phyloP scores from a whole-genome alignment of 2,113 vertebrate genomes.

The Colistium nudipinnis region DNA sequence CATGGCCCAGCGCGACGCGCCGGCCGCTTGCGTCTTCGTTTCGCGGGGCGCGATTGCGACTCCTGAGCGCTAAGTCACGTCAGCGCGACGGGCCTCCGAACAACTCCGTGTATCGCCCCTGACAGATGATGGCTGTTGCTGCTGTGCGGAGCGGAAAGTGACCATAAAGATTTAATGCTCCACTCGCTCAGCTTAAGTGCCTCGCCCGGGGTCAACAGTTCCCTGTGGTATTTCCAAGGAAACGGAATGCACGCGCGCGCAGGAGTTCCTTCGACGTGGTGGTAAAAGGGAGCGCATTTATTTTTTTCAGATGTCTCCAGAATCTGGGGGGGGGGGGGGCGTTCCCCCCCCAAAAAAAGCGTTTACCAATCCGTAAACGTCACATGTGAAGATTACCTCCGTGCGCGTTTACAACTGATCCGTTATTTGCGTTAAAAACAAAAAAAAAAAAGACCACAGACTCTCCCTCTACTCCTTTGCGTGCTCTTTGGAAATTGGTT shows the following conservation, averaged over 20 bases:
- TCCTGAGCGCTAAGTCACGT: slow-evolving; percentile 45
- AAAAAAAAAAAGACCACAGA: no score
- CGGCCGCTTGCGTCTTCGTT: no score
- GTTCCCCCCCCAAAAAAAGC: no score
- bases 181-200: slow-evolving; percentile 64
- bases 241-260: slow-evolving; percentile 32
- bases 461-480: no score
- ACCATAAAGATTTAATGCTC: slow-evolving; percentile 77
- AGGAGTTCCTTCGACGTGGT: not conserved
- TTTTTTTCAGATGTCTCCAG: slow-evolving; percentile 10
- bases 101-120: slow-evolving; percentile 52
- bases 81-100: slow-evolving; percentile 57
- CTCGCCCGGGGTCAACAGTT: slow-evolving; percentile 70
- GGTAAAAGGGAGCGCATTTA: slow-evolving; percentile 9
- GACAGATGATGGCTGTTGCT: slow-evolving; percentile 63
- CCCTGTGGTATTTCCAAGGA: slow-evolving; percentile 59
- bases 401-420: not conserved
- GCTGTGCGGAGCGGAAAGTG: slow-evolving; percentile 65
- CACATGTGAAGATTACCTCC: not conserved
- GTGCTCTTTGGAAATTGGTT: no score
- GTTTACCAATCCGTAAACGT: no score
- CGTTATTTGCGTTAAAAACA: no score
- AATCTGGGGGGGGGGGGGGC: no score
- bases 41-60: slow-evolving; percentile 39
- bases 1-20: no score